phyloP scores from a whole-genome alignment of 2,113 vertebrate species.

The Ardeotis arabs region DNA sequence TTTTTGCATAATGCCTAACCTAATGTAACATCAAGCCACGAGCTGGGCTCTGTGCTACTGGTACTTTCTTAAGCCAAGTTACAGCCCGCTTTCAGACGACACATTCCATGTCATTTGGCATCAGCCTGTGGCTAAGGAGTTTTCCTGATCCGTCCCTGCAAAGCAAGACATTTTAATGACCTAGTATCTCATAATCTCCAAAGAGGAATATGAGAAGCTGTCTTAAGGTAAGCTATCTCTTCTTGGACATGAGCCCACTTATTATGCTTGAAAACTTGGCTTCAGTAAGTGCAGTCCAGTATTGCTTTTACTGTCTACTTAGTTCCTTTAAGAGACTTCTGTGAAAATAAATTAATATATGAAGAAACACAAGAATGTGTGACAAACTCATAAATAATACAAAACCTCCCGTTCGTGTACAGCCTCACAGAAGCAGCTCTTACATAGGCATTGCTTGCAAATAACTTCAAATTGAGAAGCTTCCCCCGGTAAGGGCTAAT shows the following conservation, averaged over 20 bases:
- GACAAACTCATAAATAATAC: not conserved
- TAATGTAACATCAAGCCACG: not conserved
- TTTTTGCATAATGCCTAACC: not conserved
- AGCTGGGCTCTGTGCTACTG: not conserved
- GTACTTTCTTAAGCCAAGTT: not conserved
- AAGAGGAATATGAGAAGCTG: not conserved
- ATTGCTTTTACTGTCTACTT: not conserved
- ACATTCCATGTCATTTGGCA: not conserved
- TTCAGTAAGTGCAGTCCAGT: not conserved
- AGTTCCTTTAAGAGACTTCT: not conserved
- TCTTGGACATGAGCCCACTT: not conserved
- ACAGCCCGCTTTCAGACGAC: not conserved
- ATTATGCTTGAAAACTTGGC: not conserved
- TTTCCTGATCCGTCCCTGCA: not conserved
- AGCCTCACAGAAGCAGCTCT: not conserved
- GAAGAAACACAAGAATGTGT: not conserved
- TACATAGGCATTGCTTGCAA: not conserved
- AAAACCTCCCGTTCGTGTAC: not conserved
- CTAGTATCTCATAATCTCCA: not conserved
- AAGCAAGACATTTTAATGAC: not conserved
- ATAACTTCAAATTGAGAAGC: not conserved
- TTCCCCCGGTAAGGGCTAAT: not conserved
- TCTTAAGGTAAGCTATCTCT: not conserved
- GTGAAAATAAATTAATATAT: not conserved
- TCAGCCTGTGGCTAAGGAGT: not conserved